Base-by-base conservation (phyloP, 2,888 invertebrate genomes). In the Eupithecia centaureata region DNA sequence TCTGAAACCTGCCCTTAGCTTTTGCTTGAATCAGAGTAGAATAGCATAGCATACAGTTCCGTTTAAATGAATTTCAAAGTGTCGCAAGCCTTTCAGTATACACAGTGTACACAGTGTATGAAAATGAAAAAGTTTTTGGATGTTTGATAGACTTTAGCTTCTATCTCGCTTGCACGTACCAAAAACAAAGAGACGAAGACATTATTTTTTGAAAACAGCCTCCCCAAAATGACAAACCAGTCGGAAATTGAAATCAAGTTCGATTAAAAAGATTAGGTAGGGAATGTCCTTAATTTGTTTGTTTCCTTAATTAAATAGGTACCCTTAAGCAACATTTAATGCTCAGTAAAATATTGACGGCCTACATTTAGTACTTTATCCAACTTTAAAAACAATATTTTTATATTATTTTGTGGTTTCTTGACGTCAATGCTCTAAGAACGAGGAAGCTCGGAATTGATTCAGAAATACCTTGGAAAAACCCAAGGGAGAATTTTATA, bases 21-120 rank as follows among this genome's bases (percentile, higher is more conserved):
- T 67, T 25, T 52, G 30, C 60, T 54, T 28, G 38, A 68, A 62
- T 70, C 69, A 57, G 67, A 66, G 67, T 64, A 64, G 63, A 67
- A 67, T 71, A 32, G 18, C n/a, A 2, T 18, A 4, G 2, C 5
- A 33, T 32, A 5, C 30, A 42, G 18, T 10, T 42, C 18, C 10
- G 5, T 18, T 22, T 10, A 18, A 2, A 5, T 18, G 5, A 5
- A 18, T 18, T 3, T 18, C n/a, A n/a, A n/a, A n/a, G n/a, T n/a
- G n/a, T n/a, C n/a, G n/a, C n/a, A n/a, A n/a, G n/a, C n/a, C n/a
- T n/a, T n/a, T n/a, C n/a, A n/a, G n/a, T n/a, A n/a, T n/a, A n/a
- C n/a, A n/a, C n/a, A n/a, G n/a, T n/a, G n/a, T n/a, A n/a, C n/a
- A n/a, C n/a, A n/a, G n/a, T n/a, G n/a, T n/a, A n/a, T n/a, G n/a